These are phyloP conservation scores for Zeus faber DNA, from an alignment of 2,113 vertebrate genomes.

Conservation along the genomic window DNA sequence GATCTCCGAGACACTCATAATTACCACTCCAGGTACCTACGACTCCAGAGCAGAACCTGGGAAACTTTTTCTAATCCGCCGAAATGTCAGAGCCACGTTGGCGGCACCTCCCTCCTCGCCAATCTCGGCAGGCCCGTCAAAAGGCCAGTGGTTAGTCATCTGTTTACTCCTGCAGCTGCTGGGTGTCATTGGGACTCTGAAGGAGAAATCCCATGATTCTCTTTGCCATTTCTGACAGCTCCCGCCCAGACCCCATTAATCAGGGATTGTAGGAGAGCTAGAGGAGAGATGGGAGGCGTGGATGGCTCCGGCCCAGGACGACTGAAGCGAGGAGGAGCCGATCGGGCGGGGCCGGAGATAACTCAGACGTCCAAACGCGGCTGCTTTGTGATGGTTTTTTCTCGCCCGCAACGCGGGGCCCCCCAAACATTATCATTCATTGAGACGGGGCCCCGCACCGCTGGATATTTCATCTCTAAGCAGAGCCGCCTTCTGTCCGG, in stretches of 20 bases:
- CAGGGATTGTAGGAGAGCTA: conserved; percentile 56
- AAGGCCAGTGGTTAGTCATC: conserved; percentile 75
- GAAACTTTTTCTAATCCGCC: conserved; percentile 70
- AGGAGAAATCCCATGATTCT: conserved; percentile 72
- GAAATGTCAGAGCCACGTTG: conserved; percentile 66
- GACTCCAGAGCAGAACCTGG: conserved; percentile 61
- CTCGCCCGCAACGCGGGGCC: background rate
- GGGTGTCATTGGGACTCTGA: conserved; percentile 67
- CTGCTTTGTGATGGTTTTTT: background rate
- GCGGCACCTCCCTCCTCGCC: conserved; percentile 45
- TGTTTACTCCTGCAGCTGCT: conserved; percentile 73
- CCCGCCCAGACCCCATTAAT: conserved; percentile 67
- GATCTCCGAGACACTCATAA: conserved; percentile 52
- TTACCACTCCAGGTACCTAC: conserved; percentile 61
- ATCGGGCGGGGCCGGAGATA: conserved; percentile 46
- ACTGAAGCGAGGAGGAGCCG: conserved; percentile 47
- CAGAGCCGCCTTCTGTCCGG: too few species aligned
- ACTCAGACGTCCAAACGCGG: conserved; percentile 23
- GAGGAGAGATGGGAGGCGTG: conserved; percentile 44
- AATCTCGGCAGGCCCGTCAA: conserved; percentile 64
- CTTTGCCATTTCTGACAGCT: conserved; percentile 71
- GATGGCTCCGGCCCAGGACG: conserved; percentile 50
- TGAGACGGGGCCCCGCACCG: too few species aligned
- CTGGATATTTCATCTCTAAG: too few species aligned
- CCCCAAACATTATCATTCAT: too few species aligned